Evolutionary conservation across 2,888 invertebrate species (phyloP).

Genomic region (Physocephala rufipes): DNA sequence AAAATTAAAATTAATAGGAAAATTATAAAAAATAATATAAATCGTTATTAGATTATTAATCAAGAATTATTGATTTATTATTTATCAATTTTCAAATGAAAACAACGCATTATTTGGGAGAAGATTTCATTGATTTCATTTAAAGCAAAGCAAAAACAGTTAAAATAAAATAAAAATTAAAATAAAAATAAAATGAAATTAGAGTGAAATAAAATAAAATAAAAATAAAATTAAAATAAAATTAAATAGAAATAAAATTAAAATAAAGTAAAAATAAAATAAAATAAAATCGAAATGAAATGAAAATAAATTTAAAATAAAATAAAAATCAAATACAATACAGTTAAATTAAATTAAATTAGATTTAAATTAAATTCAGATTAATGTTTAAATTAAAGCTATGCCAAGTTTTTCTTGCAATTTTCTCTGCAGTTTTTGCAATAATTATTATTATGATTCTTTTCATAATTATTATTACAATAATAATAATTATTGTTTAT

Average conservation of each 20-base stretch:
- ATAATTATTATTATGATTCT: constrained; percentile 27
- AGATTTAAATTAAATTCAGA: not conserved
- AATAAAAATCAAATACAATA: constrained; percentile 55
- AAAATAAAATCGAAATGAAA: not conserved
- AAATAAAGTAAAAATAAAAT: too few relatives aligned
- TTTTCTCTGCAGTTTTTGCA: constrained; percentile 28
- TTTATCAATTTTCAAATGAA: too few relatives aligned
- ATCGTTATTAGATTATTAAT: constrained; percentile 4
- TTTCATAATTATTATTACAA: too few relatives aligned
- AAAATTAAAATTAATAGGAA: constrained; percentile 43
- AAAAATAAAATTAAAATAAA: too few relatives aligned
- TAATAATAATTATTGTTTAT: constrained; percentile 14
- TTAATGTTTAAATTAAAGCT: constrained; percentile 55
- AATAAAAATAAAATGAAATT: too few relatives aligned
- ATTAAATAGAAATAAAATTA: too few relatives aligned
- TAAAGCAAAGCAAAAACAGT: too few relatives aligned
- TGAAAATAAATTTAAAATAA: constrained; percentile 41
- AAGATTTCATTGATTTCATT: too few relatives aligned
- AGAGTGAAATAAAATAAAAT: too few relatives aligned
- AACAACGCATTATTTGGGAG: too few relatives aligned
- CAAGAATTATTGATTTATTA: too few relatives aligned
- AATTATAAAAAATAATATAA: constrained; percentile 23
- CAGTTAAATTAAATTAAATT: constrained; percentile 3
- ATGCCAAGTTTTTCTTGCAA: constrained; percentile 56
- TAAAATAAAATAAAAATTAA: too few relatives aligned